phyloP scores from a whole-genome alignment of 1,140 invertebrate species.

The Drosophila ironensis region DNA sequence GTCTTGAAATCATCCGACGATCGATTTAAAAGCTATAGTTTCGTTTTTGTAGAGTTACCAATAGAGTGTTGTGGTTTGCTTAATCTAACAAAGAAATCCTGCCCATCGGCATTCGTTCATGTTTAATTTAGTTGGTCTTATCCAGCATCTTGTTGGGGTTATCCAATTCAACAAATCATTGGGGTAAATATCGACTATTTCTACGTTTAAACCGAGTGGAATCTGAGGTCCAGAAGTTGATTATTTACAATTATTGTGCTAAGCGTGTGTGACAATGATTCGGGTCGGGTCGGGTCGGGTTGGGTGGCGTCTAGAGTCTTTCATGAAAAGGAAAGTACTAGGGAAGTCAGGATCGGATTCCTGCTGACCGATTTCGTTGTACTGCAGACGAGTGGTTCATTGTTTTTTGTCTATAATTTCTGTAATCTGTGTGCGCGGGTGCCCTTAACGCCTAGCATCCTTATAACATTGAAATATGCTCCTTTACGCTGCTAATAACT shows the following conservation, averaged over 20 bases:
- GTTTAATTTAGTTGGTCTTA: conserved; percentile 78
- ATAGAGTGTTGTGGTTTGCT: conserved; percentile 44
- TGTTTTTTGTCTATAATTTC: conserved; percentile 21
- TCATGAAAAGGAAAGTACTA: background rate
- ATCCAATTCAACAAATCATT: conserved; percentile 58
- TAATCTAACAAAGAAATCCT: conserved; percentile 45
- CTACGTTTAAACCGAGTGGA: conserved; percentile 37
- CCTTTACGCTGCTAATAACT: conserved; percentile 28
- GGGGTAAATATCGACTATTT: conserved; percentile 36
- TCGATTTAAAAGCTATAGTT: conserved; percentile 39
- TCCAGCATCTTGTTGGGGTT: conserved; percentile 62
- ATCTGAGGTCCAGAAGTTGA: conserved; percentile 75
- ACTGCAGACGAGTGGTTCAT: conserved; percentile 50
- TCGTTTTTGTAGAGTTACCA: conserved; percentile 26
- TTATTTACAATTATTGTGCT: conserved; percentile 56
- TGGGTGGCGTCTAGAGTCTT: conserved; percentile 1
- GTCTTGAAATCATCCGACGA: conserved; percentile 13
- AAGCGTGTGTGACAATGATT: conserved; percentile 12
- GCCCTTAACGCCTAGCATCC: conserved; percentile 27
- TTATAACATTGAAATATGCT: conserved; percentile 39
- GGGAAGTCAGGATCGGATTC: conserved; percentile 20
- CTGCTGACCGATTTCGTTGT: conserved; percentile 57
- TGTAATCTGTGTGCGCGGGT: conserved; percentile 13
- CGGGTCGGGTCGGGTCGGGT: background rate
- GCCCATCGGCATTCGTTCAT: conserved; percentile 30